These are phyloP conservation scores for Aproaerema taeniolella DNA, from an alignment of 2,888 invertebrate species.

Conservation along the genomic window DNA sequence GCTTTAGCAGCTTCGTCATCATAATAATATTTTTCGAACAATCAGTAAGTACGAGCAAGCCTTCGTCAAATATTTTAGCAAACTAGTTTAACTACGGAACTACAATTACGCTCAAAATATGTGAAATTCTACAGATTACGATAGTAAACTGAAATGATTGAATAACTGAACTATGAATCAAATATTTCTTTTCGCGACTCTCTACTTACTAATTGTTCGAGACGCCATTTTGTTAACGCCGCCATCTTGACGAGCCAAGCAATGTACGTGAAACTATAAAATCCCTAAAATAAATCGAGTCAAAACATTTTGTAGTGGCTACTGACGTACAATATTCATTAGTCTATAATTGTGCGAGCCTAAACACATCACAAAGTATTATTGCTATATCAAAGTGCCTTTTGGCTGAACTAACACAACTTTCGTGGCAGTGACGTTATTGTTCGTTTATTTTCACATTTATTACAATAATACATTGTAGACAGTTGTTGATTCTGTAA, in stretches of 20 bases:
- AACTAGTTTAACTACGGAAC: too few relatives aligned
- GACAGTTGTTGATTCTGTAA: conserved; percentile 56
- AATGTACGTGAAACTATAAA: too few relatives aligned
- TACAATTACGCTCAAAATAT: too few relatives aligned
- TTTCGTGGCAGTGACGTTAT: conserved; percentile 49
- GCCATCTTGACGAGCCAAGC: neutral
- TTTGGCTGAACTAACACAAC: conserved; percentile 35
- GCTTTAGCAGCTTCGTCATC: conserved; percentile 1
- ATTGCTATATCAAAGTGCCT: conserved; percentile 54
- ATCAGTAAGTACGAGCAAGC: too few relatives aligned
- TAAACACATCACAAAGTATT: conserved; percentile 68
- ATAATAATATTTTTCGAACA: too few relatives aligned
- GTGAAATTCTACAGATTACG: too few relatives aligned
- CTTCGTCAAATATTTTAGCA: too few relatives aligned
- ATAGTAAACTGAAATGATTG: too few relatives aligned
- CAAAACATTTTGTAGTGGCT: neutral
- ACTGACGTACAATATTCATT: neutral
- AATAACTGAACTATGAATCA: too few relatives aligned
- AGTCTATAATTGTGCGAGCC: too few relatives aligned
- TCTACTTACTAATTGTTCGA: neutral
- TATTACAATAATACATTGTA: conserved; percentile 17
- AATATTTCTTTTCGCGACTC: too few relatives aligned
- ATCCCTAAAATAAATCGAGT: neutral
- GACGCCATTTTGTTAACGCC: conserved; percentile 2
- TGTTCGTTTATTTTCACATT: neutral